These are phyloP conservation scores for Lycophotia porphyrea DNA, from an alignment of 2,888 invertebrate species.

Conservation along the genomic window DNA sequence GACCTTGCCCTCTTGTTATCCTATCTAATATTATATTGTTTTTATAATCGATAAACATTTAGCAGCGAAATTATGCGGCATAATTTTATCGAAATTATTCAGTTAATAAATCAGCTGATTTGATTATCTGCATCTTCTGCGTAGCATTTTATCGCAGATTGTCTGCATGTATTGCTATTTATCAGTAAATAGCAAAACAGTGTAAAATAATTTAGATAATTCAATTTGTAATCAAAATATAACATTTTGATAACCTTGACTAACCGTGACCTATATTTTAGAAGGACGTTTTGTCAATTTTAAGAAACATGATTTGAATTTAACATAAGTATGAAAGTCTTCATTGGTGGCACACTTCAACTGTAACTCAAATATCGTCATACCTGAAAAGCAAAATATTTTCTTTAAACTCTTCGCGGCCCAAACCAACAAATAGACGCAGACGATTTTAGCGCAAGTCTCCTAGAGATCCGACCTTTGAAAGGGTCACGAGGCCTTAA, in stretches of 20 bases:
- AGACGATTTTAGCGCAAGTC: background rate
- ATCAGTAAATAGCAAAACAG: constrained; percentile 7
- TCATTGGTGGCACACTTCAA: background rate
- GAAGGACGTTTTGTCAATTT: constrained; percentile 8
- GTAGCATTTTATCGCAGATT: background rate
- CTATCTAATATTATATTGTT: too few relatives aligned
- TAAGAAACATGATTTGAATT: background rate
- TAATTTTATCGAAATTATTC: constrained; percentile 29
- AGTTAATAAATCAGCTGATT: background rate
- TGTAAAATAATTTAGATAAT: constrained; percentile 24
- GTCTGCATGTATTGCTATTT: constrained; percentile 6
- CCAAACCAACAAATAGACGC: background rate
- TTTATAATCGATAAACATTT: constrained; percentile 7
- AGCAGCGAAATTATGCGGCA: background rate
- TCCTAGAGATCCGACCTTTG: constrained; percentile 27
- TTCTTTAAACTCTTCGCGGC: background rate
- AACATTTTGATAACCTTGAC: constrained; percentile 37
- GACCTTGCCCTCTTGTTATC: constrained; percentile 9
- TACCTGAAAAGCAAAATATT: background rate
- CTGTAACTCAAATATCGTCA: background rate
- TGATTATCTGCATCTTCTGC: background rate
- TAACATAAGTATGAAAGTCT: background rate
- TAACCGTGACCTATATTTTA: constrained; percentile 16
- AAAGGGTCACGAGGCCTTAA: constrained; percentile 21
- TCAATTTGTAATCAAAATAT: constrained; percentile 10